Percentiles rank a stretch among this genome's conserved stretches.
These are phyloP conservation scores for Drosophila sulfurigaster DNA, from an alignment of 1,140 invertebrate species.

Conservation along the genomic window DNA sequence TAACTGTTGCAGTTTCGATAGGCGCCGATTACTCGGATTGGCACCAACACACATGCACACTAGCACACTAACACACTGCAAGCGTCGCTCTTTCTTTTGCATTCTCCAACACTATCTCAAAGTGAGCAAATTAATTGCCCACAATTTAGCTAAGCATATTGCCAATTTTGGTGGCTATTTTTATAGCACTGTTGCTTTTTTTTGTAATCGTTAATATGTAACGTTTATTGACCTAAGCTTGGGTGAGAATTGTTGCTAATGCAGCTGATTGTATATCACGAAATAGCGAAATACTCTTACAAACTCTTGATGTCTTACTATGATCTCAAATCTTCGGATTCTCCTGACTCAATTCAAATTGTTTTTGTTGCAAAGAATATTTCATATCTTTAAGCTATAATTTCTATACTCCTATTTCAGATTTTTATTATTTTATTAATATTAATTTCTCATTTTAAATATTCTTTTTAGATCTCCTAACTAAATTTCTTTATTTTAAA, in stretches of 20 bases:
- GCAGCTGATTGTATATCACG: slow-evolving; percentile 22
- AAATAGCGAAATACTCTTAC: neutral
- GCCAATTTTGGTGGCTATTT: slow-evolving; percentile 39
- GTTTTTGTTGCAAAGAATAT: too few relatives aligned
- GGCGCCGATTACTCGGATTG: neutral
- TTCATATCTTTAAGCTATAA: too few relatives aligned
- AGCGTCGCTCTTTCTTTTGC: neutral
- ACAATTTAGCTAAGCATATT: slow-evolving; percentile 38
- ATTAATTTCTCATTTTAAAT: too few relatives aligned
- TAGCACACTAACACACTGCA: slow-evolving; percentile 6
- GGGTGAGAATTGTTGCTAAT: neutral
- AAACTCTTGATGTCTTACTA: too few relatives aligned
- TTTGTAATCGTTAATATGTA: slow-evolving; percentile 35
- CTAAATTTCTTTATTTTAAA: too few relatives aligned
- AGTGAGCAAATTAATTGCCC: slow-evolving; percentile 38
- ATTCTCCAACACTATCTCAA: slow-evolving; percentile 14
- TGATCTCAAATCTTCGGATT: too few relatives aligned
- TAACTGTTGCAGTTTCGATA: slow-evolving; percentile 26
- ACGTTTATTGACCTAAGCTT: slow-evolving; percentile 62
- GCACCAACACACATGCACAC: neutral
- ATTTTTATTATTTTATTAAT: too few relatives aligned
- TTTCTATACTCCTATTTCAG: too few relatives aligned
- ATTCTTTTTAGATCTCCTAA: too few relatives aligned
- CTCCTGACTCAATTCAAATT: too few relatives aligned
- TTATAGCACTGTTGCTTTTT: slow-evolving; percentile 7